Percentiles rank a stretch among this genome's conserved stretches.
These are phyloP conservation scores for Lophochroa leadbeateri DNA, from an alignment of 2,113 vertebrate species.

Conservation along the genomic window DNA sequence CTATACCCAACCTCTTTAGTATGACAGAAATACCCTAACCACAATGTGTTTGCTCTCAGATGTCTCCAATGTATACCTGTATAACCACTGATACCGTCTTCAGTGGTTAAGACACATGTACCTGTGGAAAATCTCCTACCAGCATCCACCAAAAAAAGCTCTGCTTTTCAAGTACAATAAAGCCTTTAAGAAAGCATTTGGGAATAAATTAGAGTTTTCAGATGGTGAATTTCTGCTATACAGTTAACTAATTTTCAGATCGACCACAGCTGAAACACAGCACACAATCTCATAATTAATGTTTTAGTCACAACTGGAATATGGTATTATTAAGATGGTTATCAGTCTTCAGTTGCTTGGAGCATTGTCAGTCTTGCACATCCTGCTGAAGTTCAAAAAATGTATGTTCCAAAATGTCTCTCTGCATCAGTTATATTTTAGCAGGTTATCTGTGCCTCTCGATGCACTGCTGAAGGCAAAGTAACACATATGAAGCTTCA, in stretches of 20 bases:
- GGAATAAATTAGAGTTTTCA: background rate
- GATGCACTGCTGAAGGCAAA: background rate
- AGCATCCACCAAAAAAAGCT: background rate
- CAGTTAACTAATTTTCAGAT: background rate
- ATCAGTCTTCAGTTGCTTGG: background rate
- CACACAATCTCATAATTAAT: background rate
- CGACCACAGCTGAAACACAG: background rate
- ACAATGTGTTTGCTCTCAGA: background rate
- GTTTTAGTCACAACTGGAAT: background rate
- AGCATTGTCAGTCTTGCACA: background rate
- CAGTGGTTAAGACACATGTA: background rate
- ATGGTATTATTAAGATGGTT: background rate
- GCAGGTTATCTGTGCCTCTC: background rate
- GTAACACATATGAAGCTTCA: background rate
- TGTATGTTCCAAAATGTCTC: background rate
- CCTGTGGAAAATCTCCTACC: background rate
- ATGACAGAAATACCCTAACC: background rate
- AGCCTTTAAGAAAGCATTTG: background rate
- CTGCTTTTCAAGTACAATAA: background rate
- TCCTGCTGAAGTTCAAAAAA: background rate
- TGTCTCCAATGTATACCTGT: background rate
- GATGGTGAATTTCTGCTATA: background rate
- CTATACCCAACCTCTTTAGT: background rate
- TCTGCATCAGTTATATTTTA: background rate
- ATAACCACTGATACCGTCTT: background rate